Conservation (phyloP, 2,888 invertebrate species). For the Drosophila eohydei region DNA sequence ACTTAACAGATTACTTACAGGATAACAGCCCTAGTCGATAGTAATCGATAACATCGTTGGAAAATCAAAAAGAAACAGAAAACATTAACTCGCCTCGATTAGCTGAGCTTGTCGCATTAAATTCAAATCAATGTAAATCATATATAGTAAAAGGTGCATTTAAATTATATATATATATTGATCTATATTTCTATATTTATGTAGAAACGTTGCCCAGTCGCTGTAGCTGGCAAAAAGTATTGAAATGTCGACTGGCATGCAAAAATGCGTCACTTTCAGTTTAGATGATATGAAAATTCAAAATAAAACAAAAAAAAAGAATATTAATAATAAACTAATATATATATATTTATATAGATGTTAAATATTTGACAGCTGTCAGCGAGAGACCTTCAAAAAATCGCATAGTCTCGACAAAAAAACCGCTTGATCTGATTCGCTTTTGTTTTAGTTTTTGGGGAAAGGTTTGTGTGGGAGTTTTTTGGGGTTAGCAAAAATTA, state of each 20-base stretch:
- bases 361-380: conserved; percentile 18
- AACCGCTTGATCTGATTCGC: conserved; percentile 29
- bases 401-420: conserved; percentile 73
- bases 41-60: conserved; percentile 38
- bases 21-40: conserved; percentile 77
- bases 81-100: conserved; percentile 53
- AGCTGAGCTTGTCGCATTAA: conserved; percentile 25
- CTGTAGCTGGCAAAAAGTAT: conserved; percentile 7
- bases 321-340: background rate
- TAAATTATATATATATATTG: conserved; percentile 52
- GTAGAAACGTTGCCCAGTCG: conserved; percentile 35
- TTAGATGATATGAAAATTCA: conserved; percentile 18
- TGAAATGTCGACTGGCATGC: conserved; percentile 35
- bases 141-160: conserved; percentile 67
- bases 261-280: conserved; percentile 34
- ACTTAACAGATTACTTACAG: conserved; percentile 74
- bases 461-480: conserved; percentile 27
- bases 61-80: conserved; percentile 64
- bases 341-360: background rate
- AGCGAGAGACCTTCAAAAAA: conserved; percentile 76
- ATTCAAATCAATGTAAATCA: conserved; percentile 35
- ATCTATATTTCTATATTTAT: background rate
- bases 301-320: conserved; percentile 16
- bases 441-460: conserved; percentile 14
- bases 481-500: conserved; percentile 34